Evolutionary conservation across 1,140 invertebrate species (phyloP).

Genomic region (Manduca sexta): DNA sequence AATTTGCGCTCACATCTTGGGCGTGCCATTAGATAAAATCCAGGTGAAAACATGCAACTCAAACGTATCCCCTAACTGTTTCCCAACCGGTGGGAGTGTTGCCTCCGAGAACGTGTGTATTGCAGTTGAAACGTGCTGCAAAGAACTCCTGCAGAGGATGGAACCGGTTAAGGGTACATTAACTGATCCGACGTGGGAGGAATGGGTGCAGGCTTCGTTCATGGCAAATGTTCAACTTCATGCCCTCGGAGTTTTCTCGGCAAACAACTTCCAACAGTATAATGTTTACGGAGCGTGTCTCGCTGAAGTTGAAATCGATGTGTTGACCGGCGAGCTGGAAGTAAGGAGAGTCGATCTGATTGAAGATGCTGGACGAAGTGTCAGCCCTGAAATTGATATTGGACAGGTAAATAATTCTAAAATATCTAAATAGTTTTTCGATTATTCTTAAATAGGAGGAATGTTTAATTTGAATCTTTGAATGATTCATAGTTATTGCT

Average conservation of each 20-base stretch:
- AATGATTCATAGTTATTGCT: too few relatives aligned
- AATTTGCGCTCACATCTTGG: slow-evolving; percentile 80
- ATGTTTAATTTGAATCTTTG: too few relatives aligned
- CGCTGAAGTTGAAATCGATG: slow-evolving; percentile 81
- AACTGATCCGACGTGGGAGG: slow-evolving; percentile 74
- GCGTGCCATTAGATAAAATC: slow-evolving; percentile 79
- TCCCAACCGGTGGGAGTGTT: slow-evolving; percentile 73
- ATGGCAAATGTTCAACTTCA: slow-evolving; percentile 75
- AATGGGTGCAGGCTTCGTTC: slow-evolving; percentile 74
- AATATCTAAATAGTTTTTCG: too few relatives aligned
- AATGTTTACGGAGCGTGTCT: slow-evolving; percentile 77
- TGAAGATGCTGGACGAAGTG: slow-evolving; percentile 83
- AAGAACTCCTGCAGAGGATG: slow-evolving; percentile 74
- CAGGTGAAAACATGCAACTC: slow-evolving; percentile 78
- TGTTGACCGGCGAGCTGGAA: slow-evolving; percentile 80
- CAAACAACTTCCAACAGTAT: slow-evolving; percentile 50
- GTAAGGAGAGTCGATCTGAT: slow-evolving; percentile 81
- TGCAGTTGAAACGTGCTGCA: slow-evolving; percentile 78
- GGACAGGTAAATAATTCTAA: slow-evolving; percentile 77
- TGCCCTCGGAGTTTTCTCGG: slow-evolving; percentile 27
- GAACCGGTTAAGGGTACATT: slow-evolving; percentile 74
- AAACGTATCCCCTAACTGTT: slow-evolving; percentile 75
- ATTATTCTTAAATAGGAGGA: too few relatives aligned
- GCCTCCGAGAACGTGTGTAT: slow-evolving; percentile 9
- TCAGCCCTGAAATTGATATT: slow-evolving; percentile 85